Evolutionary conservation across 2,797 vertebrate genomes (phyloP), one percentile per base, ranked within the genome.

Genomic region (Enteromius viviparus): DNA sequence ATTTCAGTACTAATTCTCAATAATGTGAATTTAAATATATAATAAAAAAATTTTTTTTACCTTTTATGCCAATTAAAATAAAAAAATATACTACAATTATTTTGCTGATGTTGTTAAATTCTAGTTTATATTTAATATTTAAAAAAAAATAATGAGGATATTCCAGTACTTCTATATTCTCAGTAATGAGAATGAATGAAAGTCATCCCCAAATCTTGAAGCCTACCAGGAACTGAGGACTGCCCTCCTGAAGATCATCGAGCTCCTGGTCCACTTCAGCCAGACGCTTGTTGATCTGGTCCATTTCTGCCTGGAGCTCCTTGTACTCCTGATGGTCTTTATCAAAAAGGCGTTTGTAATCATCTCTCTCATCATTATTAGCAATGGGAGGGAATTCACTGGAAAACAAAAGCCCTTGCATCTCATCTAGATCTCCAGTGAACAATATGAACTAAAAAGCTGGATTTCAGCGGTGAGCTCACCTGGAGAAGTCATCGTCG

Each of bases 401-500:
- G 91, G 9, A 9, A 37, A 69, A 66, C 11, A 51, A 10, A 32
- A 66, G 3, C 37, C 17, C 32, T 21, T 34, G 32, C 19, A 40
- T 55, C 14, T 3, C 21, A n/a, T 23, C 60, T 45, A 12, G 17
- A 32, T 19, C 10, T 0, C 10, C 19, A 29, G 9, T 2, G 3
- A 7, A 19, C 34, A 23, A 17, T 6, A 1, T 40, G 1, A 11
- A 45, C 34, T 42, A 40, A 26, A 0, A 6, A 34, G 58, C 11
- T 7, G 26, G 1, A 62, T 14, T 29, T 8, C 26, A 0, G 4
- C 1, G 2, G 32, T 17, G 9, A 26, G n/a, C 29, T 21, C 91
- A 97, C 97, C 94, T 92, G 91, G 96, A 90, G 78, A 96, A 97
- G 84, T 97, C 94, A 58, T 97, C 94, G 3, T 96, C 95, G 9